Conservation (phyloP, 2,888 invertebrate species). For the Andricus curvator region DNA sequence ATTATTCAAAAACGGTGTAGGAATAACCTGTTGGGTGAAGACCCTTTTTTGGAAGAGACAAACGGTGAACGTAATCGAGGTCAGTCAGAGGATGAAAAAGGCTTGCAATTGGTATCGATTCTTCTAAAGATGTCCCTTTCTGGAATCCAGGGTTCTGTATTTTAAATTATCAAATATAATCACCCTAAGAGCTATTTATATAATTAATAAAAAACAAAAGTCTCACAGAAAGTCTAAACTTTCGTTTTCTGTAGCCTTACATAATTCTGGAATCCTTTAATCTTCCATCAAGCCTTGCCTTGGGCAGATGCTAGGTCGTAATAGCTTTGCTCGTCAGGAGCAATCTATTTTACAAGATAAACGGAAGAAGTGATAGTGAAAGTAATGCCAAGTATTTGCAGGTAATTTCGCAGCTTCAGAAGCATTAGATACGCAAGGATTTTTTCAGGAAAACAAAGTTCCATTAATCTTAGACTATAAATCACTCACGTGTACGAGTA, state of each 20-base stretch:
- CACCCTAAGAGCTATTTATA: too few relatives aligned
- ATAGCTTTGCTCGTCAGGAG: constrained; percentile 29
- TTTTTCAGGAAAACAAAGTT: constrained; percentile 18
- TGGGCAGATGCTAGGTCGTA: background rate
- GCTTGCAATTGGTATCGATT: background rate
- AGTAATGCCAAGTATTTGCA: constrained; percentile 31
- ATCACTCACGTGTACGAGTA: background rate
- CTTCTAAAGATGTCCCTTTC: background rate
- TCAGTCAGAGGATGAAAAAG: background rate
- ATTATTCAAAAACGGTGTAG: background rate
- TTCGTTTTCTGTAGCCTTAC: constrained; percentile 12
- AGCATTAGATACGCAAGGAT: constrained; percentile 19
- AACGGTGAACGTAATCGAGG: constrained; percentile 5
- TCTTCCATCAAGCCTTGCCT: constrained; percentile 18
- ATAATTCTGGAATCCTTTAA: constrained; percentile 19
- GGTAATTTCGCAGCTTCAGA: constrained; percentile 23
- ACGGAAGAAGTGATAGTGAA: constrained; percentile 33
- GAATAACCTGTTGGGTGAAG: background rate
- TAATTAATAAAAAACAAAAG: background rate
- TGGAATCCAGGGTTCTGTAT: background rate
- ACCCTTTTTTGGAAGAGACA: background rate
- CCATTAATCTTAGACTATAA: background rate
- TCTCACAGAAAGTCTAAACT: background rate
- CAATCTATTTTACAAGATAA: constrained; percentile 33
- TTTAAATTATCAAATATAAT: background rate